These are phyloP conservation scores for Agrilus mali DNA, from an alignment of 2,888 invertebrate species.

Conservation along the genomic window DNA sequence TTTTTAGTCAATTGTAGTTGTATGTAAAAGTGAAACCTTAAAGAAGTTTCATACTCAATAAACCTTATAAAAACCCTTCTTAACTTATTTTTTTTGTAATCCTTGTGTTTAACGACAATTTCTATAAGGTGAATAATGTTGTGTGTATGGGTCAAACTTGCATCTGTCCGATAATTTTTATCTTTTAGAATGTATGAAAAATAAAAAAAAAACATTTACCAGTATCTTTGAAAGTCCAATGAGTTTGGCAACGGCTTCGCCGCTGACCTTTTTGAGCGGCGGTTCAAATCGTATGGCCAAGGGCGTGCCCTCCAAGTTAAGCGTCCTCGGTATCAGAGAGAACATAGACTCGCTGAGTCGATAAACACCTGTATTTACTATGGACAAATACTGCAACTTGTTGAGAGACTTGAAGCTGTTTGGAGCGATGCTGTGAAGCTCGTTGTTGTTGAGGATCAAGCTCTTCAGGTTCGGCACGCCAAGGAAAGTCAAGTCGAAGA, in stretches of 20 bases:
- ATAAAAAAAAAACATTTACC: not conserved
- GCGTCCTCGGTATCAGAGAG: conserved; percentile 22
- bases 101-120: too few relatives aligned
- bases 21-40: too few relatives aligned
- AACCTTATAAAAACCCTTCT: too few relatives aligned
- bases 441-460: conserved; percentile 26
- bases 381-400: conserved; percentile 26
- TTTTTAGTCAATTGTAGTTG: too few relatives aligned
- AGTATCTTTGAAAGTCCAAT: conserved; percentile 4
- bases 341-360: conserved; percentile 28
- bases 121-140: too few relatives aligned
- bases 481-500: conserved; percentile 27
- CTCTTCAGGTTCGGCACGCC: conserved; percentile 26
- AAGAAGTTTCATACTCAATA: too few relatives aligned
- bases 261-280: conserved; percentile 25
- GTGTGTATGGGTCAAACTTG: too few relatives aligned
- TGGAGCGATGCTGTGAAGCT: conserved; percentile 20
- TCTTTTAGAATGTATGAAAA: too few relatives aligned
- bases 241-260: conserved; percentile 22
- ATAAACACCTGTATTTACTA: conserved; percentile 28
- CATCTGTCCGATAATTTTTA: too few relatives aligned
- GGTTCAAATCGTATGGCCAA: conserved; percentile 27
- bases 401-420: conserved; percentile 25
- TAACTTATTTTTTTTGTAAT: too few relatives aligned
- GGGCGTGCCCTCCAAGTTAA: conserved; percentile 28